Evolutionary conservation across 1,140 invertebrate species (phyloP).

Genomic region (Eumeta japonica): DNA sequence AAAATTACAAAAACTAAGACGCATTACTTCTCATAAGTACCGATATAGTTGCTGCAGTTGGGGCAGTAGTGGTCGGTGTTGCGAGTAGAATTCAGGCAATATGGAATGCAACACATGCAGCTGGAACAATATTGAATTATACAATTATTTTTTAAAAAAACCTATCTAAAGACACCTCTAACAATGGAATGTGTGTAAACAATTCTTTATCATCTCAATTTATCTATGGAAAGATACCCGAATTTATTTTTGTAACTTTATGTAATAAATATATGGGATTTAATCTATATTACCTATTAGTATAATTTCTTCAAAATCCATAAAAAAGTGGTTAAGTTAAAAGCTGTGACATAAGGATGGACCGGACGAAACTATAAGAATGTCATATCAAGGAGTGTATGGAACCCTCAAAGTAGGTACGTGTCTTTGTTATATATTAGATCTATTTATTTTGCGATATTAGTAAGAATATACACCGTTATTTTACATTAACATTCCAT

Average conservation of each 20-base stretch:
- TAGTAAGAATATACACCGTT: neutral
- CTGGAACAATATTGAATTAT: slow-evolving; percentile 10
- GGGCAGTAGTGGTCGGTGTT: slow-evolving; percentile 51
- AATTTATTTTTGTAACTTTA: neutral
- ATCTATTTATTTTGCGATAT: neutral
- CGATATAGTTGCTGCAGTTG: slow-evolving; percentile 38
- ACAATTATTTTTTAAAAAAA: too few relatives aligned
- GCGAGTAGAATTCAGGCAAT: slow-evolving; percentile 40
- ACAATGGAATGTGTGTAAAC: neutral
- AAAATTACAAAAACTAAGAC: too few relatives aligned
- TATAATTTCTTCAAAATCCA: neutral
- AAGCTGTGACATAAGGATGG: too few relatives aligned
- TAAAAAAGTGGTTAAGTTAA: too few relatives aligned
- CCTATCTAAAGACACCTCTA: neutral
- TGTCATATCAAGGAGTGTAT: too few relatives aligned
- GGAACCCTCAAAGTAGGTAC: too few relatives aligned
- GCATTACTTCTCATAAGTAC: slow-evolving; percentile 38
- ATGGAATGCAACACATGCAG: slow-evolving; percentile 40
- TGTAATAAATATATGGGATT: neutral
- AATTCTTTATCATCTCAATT: neutral
- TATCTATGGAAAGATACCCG: neutral
- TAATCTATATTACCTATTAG: neutral
- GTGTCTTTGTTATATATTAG: neutral
- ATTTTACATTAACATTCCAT: neutral
- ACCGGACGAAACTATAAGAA: too few relatives aligned